phyloP scores from a whole-genome alignment of 2,797 vertebrate species.

The Typhlichthys eigenmanni region DNA sequence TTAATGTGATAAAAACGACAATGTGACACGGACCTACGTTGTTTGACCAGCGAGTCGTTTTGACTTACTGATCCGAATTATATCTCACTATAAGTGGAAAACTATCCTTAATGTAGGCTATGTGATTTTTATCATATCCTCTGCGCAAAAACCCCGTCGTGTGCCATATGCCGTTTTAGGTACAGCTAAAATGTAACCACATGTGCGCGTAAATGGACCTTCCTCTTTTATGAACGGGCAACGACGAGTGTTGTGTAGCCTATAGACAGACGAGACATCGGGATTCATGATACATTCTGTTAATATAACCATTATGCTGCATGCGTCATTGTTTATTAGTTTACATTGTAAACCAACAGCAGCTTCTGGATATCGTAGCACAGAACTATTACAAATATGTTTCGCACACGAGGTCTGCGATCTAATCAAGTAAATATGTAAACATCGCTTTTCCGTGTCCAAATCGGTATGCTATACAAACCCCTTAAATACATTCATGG shows the following conservation, averaged over 20 bases:
- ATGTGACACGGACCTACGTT: no score
- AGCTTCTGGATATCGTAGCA: not conserved
- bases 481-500: constrained; percentile 19
- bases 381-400: constrained; percentile 9
- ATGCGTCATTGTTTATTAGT: not conserved
- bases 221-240: not conserved
- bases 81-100: no score
- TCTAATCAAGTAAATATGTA: constrained; percentile 44
- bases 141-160: no score
- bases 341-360: not conserved
- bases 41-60: no score
- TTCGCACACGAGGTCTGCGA: constrained; percentile 55
- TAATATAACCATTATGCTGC: not conserved
- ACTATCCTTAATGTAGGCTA: no score
- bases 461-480: constrained; percentile 16
- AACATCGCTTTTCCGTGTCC: constrained; percentile 49
- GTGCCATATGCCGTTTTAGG: no score
- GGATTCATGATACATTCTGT: not conserved
- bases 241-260: not conserved
- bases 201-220: no score
- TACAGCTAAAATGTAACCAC: no score
- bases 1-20: no score
- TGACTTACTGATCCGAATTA: no score
- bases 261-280: not conserved
- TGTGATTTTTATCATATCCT: no score